A percentile compares a stretch with the other conserved stretches of the same genome.
These are phyloP conservation scores for Ginglymostoma cirratum DNA, from an alignment of 2,113 vertebrate genomes.

Conservation along the genomic window DNA sequence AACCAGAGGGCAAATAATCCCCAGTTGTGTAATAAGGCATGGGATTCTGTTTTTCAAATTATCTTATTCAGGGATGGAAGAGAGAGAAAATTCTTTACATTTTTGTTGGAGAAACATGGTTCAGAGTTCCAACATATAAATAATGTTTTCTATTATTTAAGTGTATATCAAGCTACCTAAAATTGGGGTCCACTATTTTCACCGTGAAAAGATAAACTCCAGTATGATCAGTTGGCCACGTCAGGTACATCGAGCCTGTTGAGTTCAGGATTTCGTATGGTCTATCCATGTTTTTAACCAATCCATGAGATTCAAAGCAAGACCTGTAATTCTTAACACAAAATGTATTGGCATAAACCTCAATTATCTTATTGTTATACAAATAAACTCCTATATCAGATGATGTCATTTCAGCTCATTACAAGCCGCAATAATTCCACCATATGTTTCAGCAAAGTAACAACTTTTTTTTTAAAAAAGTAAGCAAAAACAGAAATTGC, in stretches of 20 bases:
- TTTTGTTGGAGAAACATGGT: neutral
- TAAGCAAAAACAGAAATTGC: too few species aligned
- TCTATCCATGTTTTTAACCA: neutral
- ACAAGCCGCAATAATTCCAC: neutral
- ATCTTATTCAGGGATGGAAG: neutral
- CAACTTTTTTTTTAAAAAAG: neutral
- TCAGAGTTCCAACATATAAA: neutral
- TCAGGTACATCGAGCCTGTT: neutral
- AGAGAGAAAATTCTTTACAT: neutral
- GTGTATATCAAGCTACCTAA: neutral
- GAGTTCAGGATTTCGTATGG: constrained; percentile 2
- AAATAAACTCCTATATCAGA: neutral
- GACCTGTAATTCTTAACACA: constrained; percentile 14
- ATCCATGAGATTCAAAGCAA: neutral
- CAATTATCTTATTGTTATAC: neutral
- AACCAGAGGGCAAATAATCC: neutral
- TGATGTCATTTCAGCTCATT: neutral
- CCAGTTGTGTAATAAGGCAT: neutral
- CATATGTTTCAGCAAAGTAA: neutral
- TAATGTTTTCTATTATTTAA: neutral
- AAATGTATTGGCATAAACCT: neutral
- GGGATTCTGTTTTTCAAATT: neutral
- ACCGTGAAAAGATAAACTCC: neutral
- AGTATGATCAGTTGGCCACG: constrained; percentile 16
- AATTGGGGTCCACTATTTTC: constrained; percentile 31